A percentile compares a stretch with the other conserved stretches of the same genome.
phyloP scores from a whole-genome alignment of 2,113 vertebrate species.

The Poeciliopsis occidentalis region DNA sequence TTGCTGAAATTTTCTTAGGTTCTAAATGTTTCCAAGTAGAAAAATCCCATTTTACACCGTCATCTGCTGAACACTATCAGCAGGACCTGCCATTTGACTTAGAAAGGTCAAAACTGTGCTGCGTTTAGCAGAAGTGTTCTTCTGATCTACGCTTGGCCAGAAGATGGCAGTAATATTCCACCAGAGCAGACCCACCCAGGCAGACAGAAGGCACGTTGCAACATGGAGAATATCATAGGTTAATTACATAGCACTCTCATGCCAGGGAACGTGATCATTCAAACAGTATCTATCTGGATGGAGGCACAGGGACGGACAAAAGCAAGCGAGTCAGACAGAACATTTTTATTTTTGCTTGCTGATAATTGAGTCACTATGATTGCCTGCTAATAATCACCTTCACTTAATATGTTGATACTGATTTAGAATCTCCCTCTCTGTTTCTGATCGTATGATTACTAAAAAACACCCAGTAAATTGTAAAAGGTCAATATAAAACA shows the following conservation, averaged over 20 bases:
- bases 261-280: conserved; percentile 77
- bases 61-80: not conserved
- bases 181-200: conserved; percentile 20
- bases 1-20: not conserved
- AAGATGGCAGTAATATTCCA: conserved; percentile 79
- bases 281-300: conserved; percentile 64
- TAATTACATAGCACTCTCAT: conserved; percentile 79
- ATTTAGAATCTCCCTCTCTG: conserved; percentile 16
- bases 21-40: not conserved
- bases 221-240: conserved; percentile 70
- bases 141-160: conserved; percentile 29
- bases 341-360: conserved; percentile 47
- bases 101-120: conserved; percentile 13
- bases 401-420: conserved; percentile 25
- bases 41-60: not conserved
- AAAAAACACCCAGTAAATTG: conserved; percentile 3
- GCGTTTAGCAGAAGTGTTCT: not conserved
- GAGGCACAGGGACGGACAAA: conserved; percentile 37
- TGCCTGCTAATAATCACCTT: conserved; percentile 47
- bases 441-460: conserved; percentile 18
- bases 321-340: conserved; percentile 15
- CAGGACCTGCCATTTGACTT: not conserved
- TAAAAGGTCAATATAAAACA: conserved; percentile 5
- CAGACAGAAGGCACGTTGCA: conserved; percentile 63
- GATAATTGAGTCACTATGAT: conserved; percentile 55